Conservation (phyloP, 37 sponge, comb jelly and placozoan genomes). For the Mnemiopsis leidyi region DNA sequence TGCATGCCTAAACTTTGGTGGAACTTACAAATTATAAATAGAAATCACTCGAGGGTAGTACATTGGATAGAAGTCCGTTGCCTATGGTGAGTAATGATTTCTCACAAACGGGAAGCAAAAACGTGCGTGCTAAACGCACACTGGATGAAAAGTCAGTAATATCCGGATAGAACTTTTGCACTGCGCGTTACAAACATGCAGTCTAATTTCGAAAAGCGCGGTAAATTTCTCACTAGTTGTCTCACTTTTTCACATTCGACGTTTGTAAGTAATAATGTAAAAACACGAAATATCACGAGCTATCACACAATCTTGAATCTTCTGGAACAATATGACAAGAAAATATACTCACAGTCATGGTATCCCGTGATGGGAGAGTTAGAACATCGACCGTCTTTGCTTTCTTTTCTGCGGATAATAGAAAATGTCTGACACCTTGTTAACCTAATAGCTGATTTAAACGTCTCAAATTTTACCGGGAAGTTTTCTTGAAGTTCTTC, state of each 20-base stretch:
- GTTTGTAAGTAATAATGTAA: neutral
- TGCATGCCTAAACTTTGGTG: too few relatives aligned
- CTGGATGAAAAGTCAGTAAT: slow-evolving; percentile 38
- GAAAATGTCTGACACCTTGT: neutral
- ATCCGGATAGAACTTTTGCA: neutral
- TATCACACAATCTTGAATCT: too few relatives aligned
- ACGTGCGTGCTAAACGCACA: neutral
- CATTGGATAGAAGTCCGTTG: neutral
- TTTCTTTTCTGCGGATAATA: slow-evolving; percentile 24
- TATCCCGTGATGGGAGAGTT: slow-evolving; percentile 15
- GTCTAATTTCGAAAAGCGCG: slow-evolving; percentile 10
- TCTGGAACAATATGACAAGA: too few relatives aligned
- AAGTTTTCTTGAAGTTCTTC: too few relatives aligned
- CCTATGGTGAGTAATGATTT: neutral
- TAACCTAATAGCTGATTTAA: too few relatives aligned
- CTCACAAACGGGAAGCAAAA: neutral
- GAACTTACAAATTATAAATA: neutral
- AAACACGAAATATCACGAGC: too few relatives aligned
- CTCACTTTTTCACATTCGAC: neutral
- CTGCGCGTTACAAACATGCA: neutral
- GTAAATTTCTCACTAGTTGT: neutral
- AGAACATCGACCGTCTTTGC: slow-evolving; percentile 63
- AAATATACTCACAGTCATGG: neutral
- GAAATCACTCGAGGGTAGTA: too few relatives aligned
- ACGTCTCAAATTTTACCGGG: too few relatives aligned